Base-by-base conservation (phyloP, 2,797 vertebrate genomes). In the Pseudomugil tenellus region DNA sequence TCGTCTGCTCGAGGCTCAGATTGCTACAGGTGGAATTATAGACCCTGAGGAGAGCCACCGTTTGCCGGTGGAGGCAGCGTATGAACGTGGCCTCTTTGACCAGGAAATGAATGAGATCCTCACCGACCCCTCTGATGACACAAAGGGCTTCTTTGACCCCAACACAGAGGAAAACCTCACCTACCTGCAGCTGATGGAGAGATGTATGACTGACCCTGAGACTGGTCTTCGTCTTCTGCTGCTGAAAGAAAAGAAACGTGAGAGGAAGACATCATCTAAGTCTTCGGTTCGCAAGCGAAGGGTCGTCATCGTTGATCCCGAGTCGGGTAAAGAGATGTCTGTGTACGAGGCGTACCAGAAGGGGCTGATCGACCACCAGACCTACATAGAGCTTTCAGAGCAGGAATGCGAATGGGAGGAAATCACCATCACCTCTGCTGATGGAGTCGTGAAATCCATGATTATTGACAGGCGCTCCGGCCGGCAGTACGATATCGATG, bases 321-420 rank as follows among this genome's bases (percentile, higher is more conserved):
- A 99, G 89, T 97, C 97, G 0, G 96, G 98, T 74, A 98, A 98
- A 90, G 98, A 99, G 88, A 99, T 99, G 98, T 98, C 97, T 0
- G 98, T 99, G 21, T 98, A 98, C 0, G 97, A 99, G 72, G 98
- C 98, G 0, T 99, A 99, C 80, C 96, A 96, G 84, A 98, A 98
- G 86, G 97, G 97, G 8, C 96, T 99, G 43, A 99, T 99, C 0
- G 98, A 99, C 90, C 97, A 99, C 85, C 98, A 98, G 92, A 99
- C 98, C 0, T 99, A 99, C 71, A 84, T 96, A 17, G 97, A 99
- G 87, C 93, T 99, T 31, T 94, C 97, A 0, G 98, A 99, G 73
- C 98, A 99, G 84, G 98, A 99, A 84, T 99, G 98, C 0, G 98
- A 99, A 86, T 99, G 98, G 98, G 98, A 99, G 66, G 98, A 99